Conservation (phyloP, 2,113 vertebrate species). For the Notechis scutatus region DNA sequence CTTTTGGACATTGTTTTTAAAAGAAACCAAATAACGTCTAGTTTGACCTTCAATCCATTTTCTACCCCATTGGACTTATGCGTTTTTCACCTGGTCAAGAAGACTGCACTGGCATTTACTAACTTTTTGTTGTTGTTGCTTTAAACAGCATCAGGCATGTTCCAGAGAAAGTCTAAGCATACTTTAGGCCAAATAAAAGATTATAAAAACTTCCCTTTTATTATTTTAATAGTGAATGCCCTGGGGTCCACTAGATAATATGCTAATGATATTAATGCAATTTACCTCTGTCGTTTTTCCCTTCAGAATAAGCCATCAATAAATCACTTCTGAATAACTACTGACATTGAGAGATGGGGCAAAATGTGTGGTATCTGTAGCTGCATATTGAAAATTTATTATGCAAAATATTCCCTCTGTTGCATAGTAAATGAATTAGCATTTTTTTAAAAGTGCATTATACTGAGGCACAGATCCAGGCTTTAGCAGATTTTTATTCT, state of each 20-base stretch:
- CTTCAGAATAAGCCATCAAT: slow-evolving; percentile 9
- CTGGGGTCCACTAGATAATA: slow-evolving; percentile 44
- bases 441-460: background rate
- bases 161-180: background rate
- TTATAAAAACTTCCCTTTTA: background rate
- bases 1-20: background rate
- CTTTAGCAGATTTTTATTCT: slow-evolving; percentile 19
- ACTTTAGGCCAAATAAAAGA: background rate
- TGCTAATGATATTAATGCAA: slow-evolving; percentile 45
- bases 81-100: background rate
- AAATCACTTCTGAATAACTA: slow-evolving; percentile 49
- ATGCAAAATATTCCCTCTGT: slow-evolving; percentile 10
- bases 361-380: slow-evolving; percentile 27
- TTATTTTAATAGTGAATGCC: slow-evolving; percentile 32
- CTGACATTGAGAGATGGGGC: slow-evolving; percentile 29
- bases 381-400: slow-evolving; percentile 37
- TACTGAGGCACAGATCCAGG: slow-evolving; percentile 10
- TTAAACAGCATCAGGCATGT: slow-evolving; percentile 30
- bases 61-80: background rate
- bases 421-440: slow-evolving; percentile 30
- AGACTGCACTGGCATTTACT: background rate
- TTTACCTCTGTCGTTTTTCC: slow-evolving; percentile 23
- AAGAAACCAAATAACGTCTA: background rate
- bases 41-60: background rate
- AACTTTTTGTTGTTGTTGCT: slow-evolving; percentile 1